Base-by-base conservation (phyloP, 2,797 vertebrate genomes). In the Distichodus sexfasciatus region DNA sequence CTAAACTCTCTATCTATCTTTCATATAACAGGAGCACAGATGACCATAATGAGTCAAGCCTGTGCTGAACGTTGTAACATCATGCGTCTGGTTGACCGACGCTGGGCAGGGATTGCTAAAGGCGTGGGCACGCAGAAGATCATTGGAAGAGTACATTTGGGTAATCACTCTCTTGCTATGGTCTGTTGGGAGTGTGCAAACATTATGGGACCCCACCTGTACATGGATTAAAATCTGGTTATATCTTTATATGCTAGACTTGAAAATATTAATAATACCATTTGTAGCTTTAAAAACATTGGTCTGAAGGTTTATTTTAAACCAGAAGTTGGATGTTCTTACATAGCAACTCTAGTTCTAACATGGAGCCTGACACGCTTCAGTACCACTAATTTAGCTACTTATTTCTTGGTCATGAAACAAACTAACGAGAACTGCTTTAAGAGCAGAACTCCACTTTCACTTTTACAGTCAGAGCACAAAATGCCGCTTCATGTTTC, bases 11-110 rank as follows among this genome's bases (percentile, higher is more conserved):
- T 33, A 4, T 43, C 6, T 43, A 1, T 53, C 6, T 58, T 31
- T 36, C 11, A 35, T 6, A 10, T 9, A n/a, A 36, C 74, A 98
- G 97, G 97, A 80, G 97, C 97, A 72, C 97, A 99, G 87, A 99
- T 99, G 97, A 99, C 97, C 51, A 99, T 99, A 75, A 99, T 99
- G 97, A 99, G 97, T 85, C 97, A 99, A 74, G 94, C 97, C 0
- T 98, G 96, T 73, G 97, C 97, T 1, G 97, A 99, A 72, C 92
- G 97, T 73, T 99, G 97, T 76, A 98, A 99, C 81, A 99, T 99
- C 66, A 99, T 99, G 97, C 90, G 97, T 55, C 90, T 99, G 81
- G 97, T 99, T 74, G 97, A 99, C 81, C 92, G 96, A 36, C 93
- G 97, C 26, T 99, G 97, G 97, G 95, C 97, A 0, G 97, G 97